A percentile compares a stretch with the other conserved stretches of the same genome.
Conservation (phyloP, 2,113 vertebrate genomes). For the Pelusios castaneus region DNA sequence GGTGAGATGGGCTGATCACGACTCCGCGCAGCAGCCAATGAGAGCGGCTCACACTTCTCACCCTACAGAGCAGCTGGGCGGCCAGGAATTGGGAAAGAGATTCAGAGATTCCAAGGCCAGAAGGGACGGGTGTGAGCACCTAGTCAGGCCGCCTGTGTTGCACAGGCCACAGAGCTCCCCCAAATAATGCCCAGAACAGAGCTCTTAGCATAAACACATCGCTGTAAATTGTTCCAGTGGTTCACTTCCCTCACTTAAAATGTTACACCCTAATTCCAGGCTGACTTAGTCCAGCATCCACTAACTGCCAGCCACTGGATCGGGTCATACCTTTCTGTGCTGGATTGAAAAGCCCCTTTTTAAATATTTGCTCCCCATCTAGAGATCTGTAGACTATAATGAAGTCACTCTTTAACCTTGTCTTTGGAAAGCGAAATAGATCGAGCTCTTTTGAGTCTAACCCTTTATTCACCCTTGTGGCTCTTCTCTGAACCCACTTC, state of each 20-base stretch:
- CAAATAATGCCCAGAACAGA: neutral
- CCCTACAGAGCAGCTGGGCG: neutral
- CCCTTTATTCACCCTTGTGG: neutral
- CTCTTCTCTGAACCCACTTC: too few species aligned
- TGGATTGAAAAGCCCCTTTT: too few species aligned
- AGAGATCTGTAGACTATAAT: neutral
- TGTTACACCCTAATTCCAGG: too few species aligned
- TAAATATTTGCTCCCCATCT: neutral
- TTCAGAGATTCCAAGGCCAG: neutral
- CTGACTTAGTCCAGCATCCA: too few species aligned
- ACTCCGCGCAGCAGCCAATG: neutral
- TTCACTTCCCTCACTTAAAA: neutral
- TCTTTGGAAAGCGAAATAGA: neutral
- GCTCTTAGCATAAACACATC: neutral
- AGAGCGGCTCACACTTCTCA: neutral
- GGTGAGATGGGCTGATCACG: neutral
- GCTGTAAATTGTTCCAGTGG: too few species aligned
- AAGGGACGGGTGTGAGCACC: neutral
- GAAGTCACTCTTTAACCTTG: neutral
- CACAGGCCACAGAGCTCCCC: neutral
- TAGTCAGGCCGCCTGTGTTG: neutral
- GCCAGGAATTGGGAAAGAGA: neutral
- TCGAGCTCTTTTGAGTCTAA: neutral
- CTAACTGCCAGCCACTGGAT: too few species aligned
- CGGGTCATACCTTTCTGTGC: too few species aligned